These are phyloP conservation scores for Caerostris darwini DNA, from an alignment of 1,140 invertebrate species.

Conservation along the genomic window DNA sequence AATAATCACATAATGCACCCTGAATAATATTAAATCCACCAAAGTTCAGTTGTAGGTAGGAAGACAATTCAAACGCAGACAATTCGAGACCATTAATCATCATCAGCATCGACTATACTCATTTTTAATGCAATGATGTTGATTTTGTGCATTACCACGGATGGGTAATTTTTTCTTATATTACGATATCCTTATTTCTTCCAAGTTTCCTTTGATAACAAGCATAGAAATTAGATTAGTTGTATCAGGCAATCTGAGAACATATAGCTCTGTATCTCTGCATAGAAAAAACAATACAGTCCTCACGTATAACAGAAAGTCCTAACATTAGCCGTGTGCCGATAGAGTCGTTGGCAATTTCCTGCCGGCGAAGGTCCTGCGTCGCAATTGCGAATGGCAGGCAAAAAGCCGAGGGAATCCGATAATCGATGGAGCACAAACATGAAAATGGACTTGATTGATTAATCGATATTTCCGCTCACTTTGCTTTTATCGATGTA, in stretches of 20 bases:
- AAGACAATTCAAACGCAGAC: too few relatives aligned
- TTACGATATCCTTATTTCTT: background rate
- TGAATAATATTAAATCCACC: too few relatives aligned
- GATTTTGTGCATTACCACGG: background rate
- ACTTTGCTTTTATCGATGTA: background rate
- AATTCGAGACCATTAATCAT: too few relatives aligned
- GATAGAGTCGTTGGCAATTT: background rate
- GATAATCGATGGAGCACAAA: background rate
- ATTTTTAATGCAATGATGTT: background rate
- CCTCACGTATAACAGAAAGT: background rate
- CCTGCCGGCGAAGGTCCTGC: background rate
- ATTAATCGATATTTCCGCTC: background rate
- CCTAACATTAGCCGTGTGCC: background rate
- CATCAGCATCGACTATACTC: background rate
- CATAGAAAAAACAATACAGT: background rate
- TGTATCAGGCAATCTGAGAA: background rate
- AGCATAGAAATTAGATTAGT: background rate
- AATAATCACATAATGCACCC: too few relatives aligned
- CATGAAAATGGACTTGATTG: slow-evolving; percentile 15
- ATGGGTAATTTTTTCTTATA: background rate
- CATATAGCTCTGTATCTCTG: background rate
- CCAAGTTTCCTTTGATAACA: background rate
- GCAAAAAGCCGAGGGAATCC: background rate
- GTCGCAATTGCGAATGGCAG: background rate
- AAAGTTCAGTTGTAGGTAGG: too few relatives aligned